Evolutionary conservation across 2,113 vertebrate genomes (phyloP).

Genomic region (Oreotrochilus melanogaster): DNA sequence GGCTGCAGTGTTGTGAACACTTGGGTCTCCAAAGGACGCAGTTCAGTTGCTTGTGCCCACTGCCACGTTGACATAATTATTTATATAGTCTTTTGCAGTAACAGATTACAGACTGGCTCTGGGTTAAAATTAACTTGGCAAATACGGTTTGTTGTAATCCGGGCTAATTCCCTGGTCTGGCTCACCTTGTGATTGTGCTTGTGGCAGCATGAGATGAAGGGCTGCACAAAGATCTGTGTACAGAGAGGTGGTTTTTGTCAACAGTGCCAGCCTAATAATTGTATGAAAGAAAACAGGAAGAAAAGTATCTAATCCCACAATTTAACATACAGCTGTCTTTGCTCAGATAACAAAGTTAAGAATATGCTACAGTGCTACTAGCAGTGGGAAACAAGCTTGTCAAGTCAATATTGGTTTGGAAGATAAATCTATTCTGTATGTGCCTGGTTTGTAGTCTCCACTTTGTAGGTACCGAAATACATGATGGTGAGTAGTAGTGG

Average conservation of each 20-base stretch:
- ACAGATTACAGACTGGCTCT: not conserved
- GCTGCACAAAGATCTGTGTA: not conserved
- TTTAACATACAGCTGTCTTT: rapidly evolving
- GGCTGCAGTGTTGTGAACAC: not conserved
- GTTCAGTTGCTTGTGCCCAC: not conserved
- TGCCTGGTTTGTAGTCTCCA: not conserved
- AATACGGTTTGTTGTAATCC: slow-evolving; percentile 51
- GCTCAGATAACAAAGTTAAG: not conserved
- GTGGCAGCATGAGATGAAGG: not conserved
- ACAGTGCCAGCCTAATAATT: not conserved
- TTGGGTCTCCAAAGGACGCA: not conserved
- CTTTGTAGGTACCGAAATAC: not conserved
- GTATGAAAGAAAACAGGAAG: not conserved
- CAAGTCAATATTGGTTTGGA: not conserved
- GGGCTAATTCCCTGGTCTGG: slow-evolving; percentile 35
- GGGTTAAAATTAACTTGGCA: slow-evolving; percentile 54
- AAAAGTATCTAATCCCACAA: not conserved
- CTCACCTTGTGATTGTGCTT: slow-evolving; percentile 45
- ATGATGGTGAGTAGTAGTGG: not conserved
- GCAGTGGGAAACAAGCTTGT: not conserved
- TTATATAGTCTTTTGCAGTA: not conserved
- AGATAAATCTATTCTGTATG: not conserved
- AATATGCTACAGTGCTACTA: not conserved
- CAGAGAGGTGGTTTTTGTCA: rapidly evolving
- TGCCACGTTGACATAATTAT: not conserved